Evolutionary conservation across 2,113 vertebrate species (phyloP), one percentile per base, ranked within the genome.

Genomic region (Pelecanus crispus): DNA sequence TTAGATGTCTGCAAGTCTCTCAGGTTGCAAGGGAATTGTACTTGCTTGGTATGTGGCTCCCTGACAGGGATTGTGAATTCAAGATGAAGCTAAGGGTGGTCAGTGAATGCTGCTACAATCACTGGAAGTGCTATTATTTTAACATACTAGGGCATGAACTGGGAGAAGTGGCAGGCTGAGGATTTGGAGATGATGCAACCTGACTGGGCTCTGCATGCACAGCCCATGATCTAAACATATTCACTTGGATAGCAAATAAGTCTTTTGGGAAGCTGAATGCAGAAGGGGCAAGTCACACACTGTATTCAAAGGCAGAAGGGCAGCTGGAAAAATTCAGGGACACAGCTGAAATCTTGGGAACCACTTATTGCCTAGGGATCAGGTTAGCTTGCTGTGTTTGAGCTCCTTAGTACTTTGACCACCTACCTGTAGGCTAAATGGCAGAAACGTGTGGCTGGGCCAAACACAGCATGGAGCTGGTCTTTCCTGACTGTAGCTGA

Each of bases 51-150:
- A 42, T 63, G 29, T 79, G 62, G 56, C 40, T 89, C 44, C 70
- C 28, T 63, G 49, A 44, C 50, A 75, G 61, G 78, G 72, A 55
- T 4, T 34, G 19, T 0, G 13, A 71, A 31, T 86, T 81, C 83
- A 65, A 44, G 36, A 85, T 18, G 49, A 78, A 92, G 13, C 17
- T 40, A 36, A 47, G 17, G 10, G 16, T 68, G 52, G 52, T 50
- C 45, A 83, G 59, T 58, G 73, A 70, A 66, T 34, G 55, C 73
- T 75, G 66, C 70, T 63, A 15, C 49, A 25, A 21, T 67, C 52
- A 29, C 87, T 85, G 87, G n/a, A 67, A 81, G 28, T 59, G 50
- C 50, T 81, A 50, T 94, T 91, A 94, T 81, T 94, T 94, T 91
- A 78, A 95, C 55, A 52, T 88, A 36, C 32, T 74, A 66, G 49